Conservation (phyloP, 2,113 vertebrate genomes). For the Hemibagrus wyckioides region DNA sequence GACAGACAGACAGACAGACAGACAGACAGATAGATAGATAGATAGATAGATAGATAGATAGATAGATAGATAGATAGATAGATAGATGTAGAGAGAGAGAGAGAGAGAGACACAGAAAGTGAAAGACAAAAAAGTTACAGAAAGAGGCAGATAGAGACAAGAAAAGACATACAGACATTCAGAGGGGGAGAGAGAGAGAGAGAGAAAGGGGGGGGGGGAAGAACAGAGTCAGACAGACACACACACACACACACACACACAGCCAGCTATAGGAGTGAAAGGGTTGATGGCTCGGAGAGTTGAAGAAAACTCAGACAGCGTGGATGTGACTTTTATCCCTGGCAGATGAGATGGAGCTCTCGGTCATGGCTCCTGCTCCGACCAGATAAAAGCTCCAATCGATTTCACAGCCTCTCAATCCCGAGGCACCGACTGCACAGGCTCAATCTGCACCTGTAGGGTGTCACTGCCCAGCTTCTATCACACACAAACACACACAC, state of each 20-base stretch:
- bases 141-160: neutral
- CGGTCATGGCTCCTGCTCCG: constrained; percentile 51
- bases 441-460: constrained; percentile 46
- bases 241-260: neutral
- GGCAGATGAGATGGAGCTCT: constrained; percentile 44
- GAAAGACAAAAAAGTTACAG: neutral
- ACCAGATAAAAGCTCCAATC: constrained; percentile 60
- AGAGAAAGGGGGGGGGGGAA: neutral
- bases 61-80: neutral
- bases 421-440: neutral
- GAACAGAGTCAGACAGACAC: neutral
- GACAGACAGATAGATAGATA: no score
- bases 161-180: neutral
- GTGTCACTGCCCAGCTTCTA: constrained; percentile 28
- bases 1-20: neutral
- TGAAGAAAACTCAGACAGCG: neutral
- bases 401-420: constrained; percentile 52
- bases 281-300: neutral
- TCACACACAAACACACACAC: constrained; percentile 33
- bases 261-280: neutral
- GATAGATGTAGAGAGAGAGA: neutral
- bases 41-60: neutral
- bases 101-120: neutral
- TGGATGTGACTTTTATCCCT: constrained; percentile 36
- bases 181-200: neutral